Conservation (phyloP, 2,113 vertebrate species). For the Castor canadensis region DNA sequence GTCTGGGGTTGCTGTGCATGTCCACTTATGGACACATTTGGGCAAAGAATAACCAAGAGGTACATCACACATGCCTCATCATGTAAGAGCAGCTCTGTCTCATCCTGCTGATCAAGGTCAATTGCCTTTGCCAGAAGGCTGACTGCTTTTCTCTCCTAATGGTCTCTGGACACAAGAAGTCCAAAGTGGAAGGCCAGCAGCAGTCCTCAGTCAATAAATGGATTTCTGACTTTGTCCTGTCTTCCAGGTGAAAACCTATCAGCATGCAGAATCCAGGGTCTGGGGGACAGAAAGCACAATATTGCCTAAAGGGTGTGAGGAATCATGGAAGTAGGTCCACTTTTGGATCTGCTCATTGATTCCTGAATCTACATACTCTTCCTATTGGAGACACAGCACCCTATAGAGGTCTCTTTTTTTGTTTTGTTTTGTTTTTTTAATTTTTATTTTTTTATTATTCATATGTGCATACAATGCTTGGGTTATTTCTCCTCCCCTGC, state of each 20-base stretch:
- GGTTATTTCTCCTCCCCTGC: no score
- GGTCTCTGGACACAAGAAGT: background rate
- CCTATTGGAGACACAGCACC: background rate
- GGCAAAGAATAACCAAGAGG: background rate
- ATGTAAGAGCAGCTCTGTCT: background rate
- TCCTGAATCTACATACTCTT: background rate
- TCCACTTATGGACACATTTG: background rate
- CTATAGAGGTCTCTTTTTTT: no score
- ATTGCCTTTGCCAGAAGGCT: background rate
- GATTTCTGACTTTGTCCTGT: background rate
- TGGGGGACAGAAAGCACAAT: background rate
- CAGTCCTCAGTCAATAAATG: background rate
- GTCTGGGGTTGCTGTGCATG: background rate
- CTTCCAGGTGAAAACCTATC: background rate
- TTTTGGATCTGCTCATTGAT: background rate
- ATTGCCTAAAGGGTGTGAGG: background rate
- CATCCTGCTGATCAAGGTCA: background rate
- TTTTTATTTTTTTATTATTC: no score
- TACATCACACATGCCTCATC: background rate
- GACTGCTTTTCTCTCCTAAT: background rate
- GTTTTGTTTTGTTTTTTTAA: no score
- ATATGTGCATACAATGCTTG: no score
- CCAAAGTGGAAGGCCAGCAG: background rate
- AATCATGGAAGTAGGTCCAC: background rate
- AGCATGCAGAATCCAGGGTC: background rate